phyloP scores from a whole-genome alignment of 2,113 vertebrate species.

The Chascanopsetta lugubris region DNA sequence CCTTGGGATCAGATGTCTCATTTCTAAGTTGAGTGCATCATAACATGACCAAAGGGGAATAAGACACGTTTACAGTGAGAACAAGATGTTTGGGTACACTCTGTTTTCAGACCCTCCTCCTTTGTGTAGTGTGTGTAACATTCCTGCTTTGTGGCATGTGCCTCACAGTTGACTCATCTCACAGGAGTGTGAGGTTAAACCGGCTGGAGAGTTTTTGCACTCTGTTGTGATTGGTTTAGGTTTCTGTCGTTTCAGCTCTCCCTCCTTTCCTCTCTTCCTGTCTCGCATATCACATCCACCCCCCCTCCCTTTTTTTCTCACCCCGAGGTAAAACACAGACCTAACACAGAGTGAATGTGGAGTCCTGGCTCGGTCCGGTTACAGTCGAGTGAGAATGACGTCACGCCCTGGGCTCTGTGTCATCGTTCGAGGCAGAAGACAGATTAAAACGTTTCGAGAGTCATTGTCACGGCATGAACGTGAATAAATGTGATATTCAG shows the following conservation, averaged over 20 bases:
- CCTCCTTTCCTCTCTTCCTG: slow-evolving; percentile 32
- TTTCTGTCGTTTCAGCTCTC: slow-evolving; percentile 42
- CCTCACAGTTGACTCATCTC: slow-evolving; percentile 78
- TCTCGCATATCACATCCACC: slow-evolving; percentile 48
- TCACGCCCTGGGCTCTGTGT: slow-evolving; percentile 42
- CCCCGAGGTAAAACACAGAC: slow-evolving; percentile 17
- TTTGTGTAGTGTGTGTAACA: slow-evolving; percentile 56
- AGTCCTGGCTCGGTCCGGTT: slow-evolving; percentile 37
- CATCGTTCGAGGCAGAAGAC: slow-evolving; percentile 6
- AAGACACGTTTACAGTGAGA: slow-evolving; percentile 31
- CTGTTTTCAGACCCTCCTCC: slow-evolving; percentile 60
- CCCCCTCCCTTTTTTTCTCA: slow-evolving; percentile 7
- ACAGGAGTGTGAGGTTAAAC: slow-evolving; percentile 70
- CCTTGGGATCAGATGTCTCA: not conserved
- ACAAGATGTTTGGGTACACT: slow-evolving; percentile 73
- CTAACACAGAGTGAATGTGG: slow-evolving; percentile 24
- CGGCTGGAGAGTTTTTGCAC: slow-evolving; percentile 60
- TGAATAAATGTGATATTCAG: not conserved
- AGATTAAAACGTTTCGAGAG: not conserved
- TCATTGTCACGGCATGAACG: not conserved
- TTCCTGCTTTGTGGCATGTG: slow-evolving; percentile 61
- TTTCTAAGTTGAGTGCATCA: not conserved
- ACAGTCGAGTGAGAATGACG: slow-evolving; percentile 50
- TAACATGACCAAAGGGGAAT: not conserved
- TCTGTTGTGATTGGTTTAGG: slow-evolving; percentile 54